Conservation (phyloP, 2,797 vertebrate genomes). For the Podarcis siculus region DNA sequence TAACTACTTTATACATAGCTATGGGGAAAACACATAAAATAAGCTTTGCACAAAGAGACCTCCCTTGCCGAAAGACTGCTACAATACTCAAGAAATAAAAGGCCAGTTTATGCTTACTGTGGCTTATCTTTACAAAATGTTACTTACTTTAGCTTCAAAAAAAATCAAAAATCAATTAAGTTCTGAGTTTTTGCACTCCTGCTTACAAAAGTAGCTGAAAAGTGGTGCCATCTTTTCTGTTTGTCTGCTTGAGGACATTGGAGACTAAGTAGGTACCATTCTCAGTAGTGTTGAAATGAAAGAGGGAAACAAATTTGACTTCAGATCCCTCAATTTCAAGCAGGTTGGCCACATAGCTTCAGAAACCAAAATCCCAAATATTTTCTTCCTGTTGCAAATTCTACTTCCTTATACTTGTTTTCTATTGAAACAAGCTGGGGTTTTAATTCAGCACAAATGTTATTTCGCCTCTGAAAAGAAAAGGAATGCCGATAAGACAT, state of each 20-base stretch:
- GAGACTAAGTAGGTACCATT: neutral
- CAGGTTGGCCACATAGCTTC: neutral
- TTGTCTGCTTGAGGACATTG: neutral
- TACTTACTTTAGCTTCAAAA: neutral
- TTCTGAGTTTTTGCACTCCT: neutral
- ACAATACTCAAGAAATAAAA: neutral
- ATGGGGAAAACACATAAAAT: conserved; percentile 27
- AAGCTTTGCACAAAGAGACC: conserved; percentile 29
- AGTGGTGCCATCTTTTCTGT: neutral
- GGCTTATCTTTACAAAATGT: conserved; percentile 15
- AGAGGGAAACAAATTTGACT: neutral
- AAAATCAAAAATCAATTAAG: neutral
- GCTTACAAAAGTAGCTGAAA: neutral
- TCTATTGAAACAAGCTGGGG: neutral
- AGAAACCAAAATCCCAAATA: neutral
- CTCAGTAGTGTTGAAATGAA: neutral
- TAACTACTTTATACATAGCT: conserved; percentile 52
- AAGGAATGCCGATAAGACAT: neutral
- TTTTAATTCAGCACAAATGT: neutral
- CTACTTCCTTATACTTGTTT: neutral
- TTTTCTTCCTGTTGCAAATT: neutral
- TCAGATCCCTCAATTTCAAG: neutral
- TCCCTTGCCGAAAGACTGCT: conserved; percentile 11
- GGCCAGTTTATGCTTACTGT: neutral
- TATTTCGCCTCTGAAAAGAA: neutral